Evolutionary conservation across 2,797 vertebrate genomes (phyloP), one percentile per base, ranked within the genome.

Genomic region (Tenualosa ilisha): DNA sequence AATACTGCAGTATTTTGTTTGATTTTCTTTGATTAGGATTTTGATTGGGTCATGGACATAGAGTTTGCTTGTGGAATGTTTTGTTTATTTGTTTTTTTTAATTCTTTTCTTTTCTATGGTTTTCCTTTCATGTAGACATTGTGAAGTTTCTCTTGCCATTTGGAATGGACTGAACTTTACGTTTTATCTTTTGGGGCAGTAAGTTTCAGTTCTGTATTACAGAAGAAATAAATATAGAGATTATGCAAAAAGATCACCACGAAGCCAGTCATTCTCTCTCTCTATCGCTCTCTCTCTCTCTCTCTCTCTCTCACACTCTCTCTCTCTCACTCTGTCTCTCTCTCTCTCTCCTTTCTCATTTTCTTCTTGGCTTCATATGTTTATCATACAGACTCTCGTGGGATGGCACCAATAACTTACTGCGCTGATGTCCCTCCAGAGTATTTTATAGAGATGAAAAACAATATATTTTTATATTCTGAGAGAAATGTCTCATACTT

Each of bases 371-470:
- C 56, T 59, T 59, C 56, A 22, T 59, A 20, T 59, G 56, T 72
- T 15, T 37, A 37, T 17, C 65, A 72, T 26, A 72, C 31, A 31
- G 26, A 31, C 65, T 72, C 65, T 72, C 13, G 61, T 31, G 65
- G 65, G 26, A 31, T 15, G 26, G 15, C 26, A 72, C 12, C 26
- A 13, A 72, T 31, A 31, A 12, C 65, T 3, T 9, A 15, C 65
- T 72, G 26, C 17, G 13, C 31, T 72, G 24, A 31, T 31, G 65
- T 37, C 26, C 26, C 65, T 37, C 13, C 65, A 72, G 65, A 72
- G 65, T 72, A 72, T 72, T 72, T 72, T 72, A 72, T 72, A 72
- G 65, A 72, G 65, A 72, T 37, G 65, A 72, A 72, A 72, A 51
- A 51, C 51, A 13, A 13, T 72, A 72, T 72, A 72, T 72, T 72